Evolutionary conservation across 37 sponge, comb jelly and placozoan genomes (phyloP), one percentile per base, ranked within the genome.

Genomic region (Geodia barretti): DNA sequence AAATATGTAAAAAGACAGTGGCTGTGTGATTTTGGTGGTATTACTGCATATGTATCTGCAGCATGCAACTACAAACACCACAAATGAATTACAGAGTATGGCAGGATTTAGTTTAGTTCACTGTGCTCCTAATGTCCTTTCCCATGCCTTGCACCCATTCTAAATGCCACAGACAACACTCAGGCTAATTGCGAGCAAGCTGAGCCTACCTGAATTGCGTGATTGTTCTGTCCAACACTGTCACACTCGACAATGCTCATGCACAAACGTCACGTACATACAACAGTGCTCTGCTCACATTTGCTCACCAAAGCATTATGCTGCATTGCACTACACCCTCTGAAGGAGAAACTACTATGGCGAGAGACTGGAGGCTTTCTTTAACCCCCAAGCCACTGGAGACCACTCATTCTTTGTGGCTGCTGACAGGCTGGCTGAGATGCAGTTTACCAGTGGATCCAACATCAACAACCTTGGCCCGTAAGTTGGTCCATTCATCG

Each of bases 301-400:
- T 26, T 41, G 3, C 54, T 58, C 28, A 3, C 28, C 41, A 28
- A 74, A 7, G 54, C 58, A 43, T 62, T 36, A 23, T 60, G 37
- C 62, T 4, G 4, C 64, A 26, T 64, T 2, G 29, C 11, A 3
- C 64, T 7, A 3, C 64, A n/a, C n/a, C n/a, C n/a, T n/a, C n/a
- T 28, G 36, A 2, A 9, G 9, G 34, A 9, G 17, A 21, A 40
- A 78, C 68, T 78, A 38, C 25, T 88, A 65, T 83, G 89, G 89
- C 43, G 86, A 80, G 72, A 62, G 86, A 42, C 79, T 86, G 70
- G 76, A 42, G 38, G 86, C 86, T 24, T 90, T 90, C 82, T 85
- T 85, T 72, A 82, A 75, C 21, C 91, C 91, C 14, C 71, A 87
- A 23, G 28, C 66, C 65, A 74, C 73, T 43, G 91, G 86, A 1